Percentiles rank a stretch among this genome's conserved stretches.
Evolutionary conservation across 1,140 invertebrate genomes (phyloP).

Genomic region (Semibalanus balanoides): DNA sequence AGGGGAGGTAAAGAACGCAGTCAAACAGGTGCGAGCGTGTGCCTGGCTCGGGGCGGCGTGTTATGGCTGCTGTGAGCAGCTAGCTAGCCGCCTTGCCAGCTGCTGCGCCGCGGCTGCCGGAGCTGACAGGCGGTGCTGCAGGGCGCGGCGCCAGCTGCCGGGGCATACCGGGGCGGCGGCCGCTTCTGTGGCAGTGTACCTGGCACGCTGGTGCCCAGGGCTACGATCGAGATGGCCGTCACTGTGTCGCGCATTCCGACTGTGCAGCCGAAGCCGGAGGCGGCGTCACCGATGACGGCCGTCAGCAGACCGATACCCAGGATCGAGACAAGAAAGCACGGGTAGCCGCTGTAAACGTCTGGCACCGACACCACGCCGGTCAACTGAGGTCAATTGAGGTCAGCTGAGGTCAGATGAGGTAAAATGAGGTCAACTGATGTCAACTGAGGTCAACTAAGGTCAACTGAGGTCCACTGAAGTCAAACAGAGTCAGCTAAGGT

Average conservation of each 20-base stretch:
- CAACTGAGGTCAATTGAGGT: too few species aligned
- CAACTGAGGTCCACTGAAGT: too few species aligned
- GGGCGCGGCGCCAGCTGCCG: background rate
- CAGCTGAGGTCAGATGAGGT: too few species aligned
- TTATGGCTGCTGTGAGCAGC: background rate
- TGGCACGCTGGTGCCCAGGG: conserved; percentile 47
- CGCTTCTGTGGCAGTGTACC: conserved; percentile 29
- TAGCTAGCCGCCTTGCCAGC: background rate
- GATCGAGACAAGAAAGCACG: conserved; percentile 45
- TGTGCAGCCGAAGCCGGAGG: conserved; percentile 50
- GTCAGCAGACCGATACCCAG: conserved; percentile 46
- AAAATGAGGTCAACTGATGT: too few species aligned
- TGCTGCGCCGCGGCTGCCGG: too few species aligned
- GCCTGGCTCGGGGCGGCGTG: background rate
- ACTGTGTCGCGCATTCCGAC: conserved; percentile 46
- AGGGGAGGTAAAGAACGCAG: too few species aligned
- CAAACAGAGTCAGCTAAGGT: too few species aligned
- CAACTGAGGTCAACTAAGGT: too few species aligned
- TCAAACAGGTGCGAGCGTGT: background rate
- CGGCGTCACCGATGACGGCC: conserved; percentile 49
- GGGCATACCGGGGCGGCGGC: background rate
- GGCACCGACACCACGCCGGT: background rate
- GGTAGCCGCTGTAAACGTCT: conserved; percentile 40
- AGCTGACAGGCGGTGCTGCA: background rate
- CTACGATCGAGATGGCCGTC: conserved; percentile 50